Percentiles rank a stretch among this genome's conserved stretches.
phyloP scores from a whole-genome alignment of 2,888 invertebrate genomes.

The Bursaphelenchus okinawaensis region DNA sequence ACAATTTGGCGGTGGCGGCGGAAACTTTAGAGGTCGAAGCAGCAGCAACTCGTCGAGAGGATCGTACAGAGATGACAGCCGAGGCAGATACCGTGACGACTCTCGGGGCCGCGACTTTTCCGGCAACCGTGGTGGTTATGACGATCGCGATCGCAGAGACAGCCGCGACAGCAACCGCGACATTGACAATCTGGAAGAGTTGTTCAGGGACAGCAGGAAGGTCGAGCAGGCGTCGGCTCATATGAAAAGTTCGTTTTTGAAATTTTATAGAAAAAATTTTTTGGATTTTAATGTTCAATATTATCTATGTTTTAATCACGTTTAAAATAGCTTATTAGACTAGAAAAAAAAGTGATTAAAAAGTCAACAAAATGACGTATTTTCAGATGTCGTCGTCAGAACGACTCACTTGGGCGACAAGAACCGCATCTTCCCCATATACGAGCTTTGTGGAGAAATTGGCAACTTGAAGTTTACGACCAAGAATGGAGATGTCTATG shows the following conservation, averaged over 20 bases:
- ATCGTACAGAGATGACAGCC: neutral
- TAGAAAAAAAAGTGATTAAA: too few species aligned
- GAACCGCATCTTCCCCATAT: neutral
- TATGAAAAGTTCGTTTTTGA: neutral
- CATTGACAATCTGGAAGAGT: neutral
- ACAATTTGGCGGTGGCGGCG: neutral
- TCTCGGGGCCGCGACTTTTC: neutral
- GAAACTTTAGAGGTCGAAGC: neutral
- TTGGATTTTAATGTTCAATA: neutral
- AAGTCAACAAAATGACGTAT: too few species aligned
- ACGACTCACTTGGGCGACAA: slow-evolving; percentile 3
- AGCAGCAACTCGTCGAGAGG: neutral
- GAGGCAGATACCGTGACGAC: neutral
- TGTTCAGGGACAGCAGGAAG: neutral
- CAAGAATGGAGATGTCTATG: neutral
- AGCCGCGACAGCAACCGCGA: neutral
- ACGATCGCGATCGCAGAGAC: neutral
- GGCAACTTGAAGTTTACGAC: neutral
- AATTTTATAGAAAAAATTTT: too few species aligned
- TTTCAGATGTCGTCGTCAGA: slow-evolving; percentile 1
- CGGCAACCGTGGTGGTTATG: neutral
- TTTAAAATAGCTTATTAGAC: too few species aligned
- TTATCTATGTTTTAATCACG: neutral
- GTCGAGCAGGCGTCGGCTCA: neutral
- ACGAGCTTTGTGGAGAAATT: neutral